Conservation (phyloP, 2,797 vertebrate species). For the Trachops cirrhosus region DNA sequence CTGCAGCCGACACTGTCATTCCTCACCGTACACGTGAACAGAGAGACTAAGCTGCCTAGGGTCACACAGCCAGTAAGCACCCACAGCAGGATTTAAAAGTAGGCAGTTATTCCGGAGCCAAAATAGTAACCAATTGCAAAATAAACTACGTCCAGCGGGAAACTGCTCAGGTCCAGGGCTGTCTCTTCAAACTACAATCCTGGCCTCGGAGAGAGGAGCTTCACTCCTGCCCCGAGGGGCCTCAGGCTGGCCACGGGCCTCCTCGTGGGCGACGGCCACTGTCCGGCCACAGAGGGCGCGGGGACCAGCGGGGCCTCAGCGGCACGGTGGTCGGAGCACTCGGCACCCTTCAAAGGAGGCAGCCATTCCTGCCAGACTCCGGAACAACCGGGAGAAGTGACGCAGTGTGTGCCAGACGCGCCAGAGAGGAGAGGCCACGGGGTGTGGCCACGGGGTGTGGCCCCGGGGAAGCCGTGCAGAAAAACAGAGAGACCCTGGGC, state of each 20-base stretch:
- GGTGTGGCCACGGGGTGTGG: fast-evolving
- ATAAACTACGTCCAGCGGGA: background rate
- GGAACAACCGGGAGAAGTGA: fast-evolving
- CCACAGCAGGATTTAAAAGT: background rate
- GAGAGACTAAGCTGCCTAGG: background rate
- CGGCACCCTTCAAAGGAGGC: background rate
- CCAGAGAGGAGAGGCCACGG: too few relatives aligned
- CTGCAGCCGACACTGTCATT: fast-evolving
- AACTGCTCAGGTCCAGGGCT: background rate
- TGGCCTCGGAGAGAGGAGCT: background rate
- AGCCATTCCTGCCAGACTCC: background rate
- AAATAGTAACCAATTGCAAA: background rate
- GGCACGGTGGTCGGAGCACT: fast-evolving
- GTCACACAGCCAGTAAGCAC: background rate
- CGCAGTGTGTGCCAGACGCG: fast-evolving
- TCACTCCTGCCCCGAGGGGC: fast-evolving
- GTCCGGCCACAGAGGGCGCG: background rate
- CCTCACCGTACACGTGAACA: background rate
- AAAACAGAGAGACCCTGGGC: background rate
- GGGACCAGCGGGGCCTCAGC: background rate
- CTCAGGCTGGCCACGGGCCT: background rate
- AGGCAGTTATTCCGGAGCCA: background rate
- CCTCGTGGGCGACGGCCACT: background rate
- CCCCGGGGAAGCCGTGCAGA: fast-evolving
- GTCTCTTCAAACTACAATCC: background rate